Evolutionary conservation across 2,888 invertebrate genomes (phyloP).

Genomic region (Bugulina stolonifera): DNA sequence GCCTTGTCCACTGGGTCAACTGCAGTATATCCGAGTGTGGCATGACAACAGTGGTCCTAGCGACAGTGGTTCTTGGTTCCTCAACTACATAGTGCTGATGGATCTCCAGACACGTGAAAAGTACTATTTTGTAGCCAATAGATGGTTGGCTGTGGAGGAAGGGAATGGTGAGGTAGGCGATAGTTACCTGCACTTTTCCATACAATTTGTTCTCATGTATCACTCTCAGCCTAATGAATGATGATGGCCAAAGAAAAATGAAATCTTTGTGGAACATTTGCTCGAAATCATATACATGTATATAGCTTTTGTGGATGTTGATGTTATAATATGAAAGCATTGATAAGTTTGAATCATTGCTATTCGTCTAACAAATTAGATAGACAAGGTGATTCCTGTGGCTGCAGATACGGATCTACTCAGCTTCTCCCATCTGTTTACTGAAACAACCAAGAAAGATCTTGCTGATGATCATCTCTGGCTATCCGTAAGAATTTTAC

Average conservation of each 20-base stretch:
- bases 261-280: no score
- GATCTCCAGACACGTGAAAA: conserved; percentile 56
- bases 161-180: conserved; percentile 55
- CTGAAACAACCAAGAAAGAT: conserved; percentile 50
- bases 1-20: conserved; percentile 53
- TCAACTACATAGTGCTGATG: conserved; percentile 52
- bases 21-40: conserved; percentile 55
- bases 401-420: conserved; percentile 54
- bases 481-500: conserved; percentile 56
- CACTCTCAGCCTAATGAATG: no score
- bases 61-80: conserved; percentile 54
- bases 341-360: background rate
- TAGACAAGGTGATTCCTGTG: conserved; percentile 56
- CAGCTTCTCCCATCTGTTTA: conserved; percentile 54
- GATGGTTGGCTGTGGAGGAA: conserved; percentile 56
- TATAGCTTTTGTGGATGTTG: no score
- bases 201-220: no score
- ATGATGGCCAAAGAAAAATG: no score
- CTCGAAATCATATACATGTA: no score
- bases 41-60: conserved; percentile 56
- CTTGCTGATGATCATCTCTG: conserved; percentile 57
- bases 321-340: no score
- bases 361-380: conserved; percentile 40
- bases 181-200: no score
- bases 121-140: conserved; percentile 53